Conservation (phyloP, 2,888 invertebrate species). For the Loripinus fragilis region DNA sequence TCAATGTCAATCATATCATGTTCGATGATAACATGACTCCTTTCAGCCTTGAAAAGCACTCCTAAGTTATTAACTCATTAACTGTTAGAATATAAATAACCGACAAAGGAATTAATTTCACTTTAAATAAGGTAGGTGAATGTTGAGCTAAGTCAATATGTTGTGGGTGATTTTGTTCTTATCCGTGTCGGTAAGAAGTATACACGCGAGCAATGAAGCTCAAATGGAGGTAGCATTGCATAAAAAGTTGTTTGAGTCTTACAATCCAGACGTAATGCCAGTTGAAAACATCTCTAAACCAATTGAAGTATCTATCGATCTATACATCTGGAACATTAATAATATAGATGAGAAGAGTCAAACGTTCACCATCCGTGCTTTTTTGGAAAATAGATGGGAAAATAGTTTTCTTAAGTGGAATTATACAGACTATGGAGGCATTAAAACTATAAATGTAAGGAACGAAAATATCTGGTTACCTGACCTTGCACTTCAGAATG, state of each 20-base stretch:
- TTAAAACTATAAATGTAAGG: slow-evolving; percentile 48
- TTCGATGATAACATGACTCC: too few relatives aligned
- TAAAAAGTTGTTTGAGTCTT: slow-evolving; percentile 30
- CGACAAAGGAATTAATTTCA: too few relatives aligned
- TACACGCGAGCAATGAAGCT: background rate
- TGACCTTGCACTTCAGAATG: slow-evolving; percentile 39
- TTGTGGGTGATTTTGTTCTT: background rate
- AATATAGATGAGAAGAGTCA: slow-evolving; percentile 56
- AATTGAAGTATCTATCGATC: slow-evolving; percentile 37
- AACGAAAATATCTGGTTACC: slow-evolving; percentile 56
- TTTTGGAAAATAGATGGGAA: slow-evolving; percentile 55
- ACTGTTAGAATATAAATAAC: too few relatives aligned
- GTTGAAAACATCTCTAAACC: slow-evolving; percentile 19
- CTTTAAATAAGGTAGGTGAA: too few relatives aligned
- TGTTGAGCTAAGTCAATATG: too few relatives aligned
- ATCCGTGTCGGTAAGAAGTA: background rate
- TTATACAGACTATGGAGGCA: slow-evolving; percentile 30
- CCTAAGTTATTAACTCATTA: too few relatives aligned
- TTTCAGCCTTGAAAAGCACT: too few relatives aligned
- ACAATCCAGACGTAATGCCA: slow-evolving; percentile 49
- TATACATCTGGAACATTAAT: slow-evolving; percentile 56
- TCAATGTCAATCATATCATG: too few relatives aligned
- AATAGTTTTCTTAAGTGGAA: slow-evolving; percentile 52
- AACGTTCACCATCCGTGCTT: slow-evolving; percentile 46
- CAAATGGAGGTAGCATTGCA: slow-evolving; percentile 30